Percentiles rank a stretch among this genome's conserved stretches.
phyloP scores from a whole-genome alignment of 2,888 invertebrate genomes.

The Sclerodermus sp. region DNA sequence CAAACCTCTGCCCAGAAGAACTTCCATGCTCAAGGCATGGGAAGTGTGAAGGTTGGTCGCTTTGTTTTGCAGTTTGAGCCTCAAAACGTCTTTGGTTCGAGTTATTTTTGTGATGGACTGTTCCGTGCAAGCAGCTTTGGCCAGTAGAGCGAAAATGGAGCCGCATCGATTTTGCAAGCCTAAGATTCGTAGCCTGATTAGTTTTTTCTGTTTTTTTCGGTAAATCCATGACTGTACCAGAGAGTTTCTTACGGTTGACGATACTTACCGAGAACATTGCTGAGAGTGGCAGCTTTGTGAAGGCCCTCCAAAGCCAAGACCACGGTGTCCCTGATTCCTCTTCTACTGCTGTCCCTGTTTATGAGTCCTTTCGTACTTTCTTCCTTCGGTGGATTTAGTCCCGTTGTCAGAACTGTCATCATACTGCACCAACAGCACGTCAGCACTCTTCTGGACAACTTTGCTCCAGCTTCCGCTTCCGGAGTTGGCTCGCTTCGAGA shows the following conservation, averaged over 20 bases:
- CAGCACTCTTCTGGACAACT: conserved; percentile 75
- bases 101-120: conserved; percentile 52
- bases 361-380: conserved; percentile 50
- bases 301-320: conserved; percentile 86
- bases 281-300: conserved; percentile 88
- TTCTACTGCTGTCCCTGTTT: conserved; percentile 47
- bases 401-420: conserved; percentile 82
- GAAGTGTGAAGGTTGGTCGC: conserved; percentile 81
- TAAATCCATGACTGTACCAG: conserved; percentile 1
- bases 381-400: conserved; percentile 52
- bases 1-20: conserved; percentile 82
- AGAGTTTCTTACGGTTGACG: conserved; percentile 1
- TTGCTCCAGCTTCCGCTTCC: conserved; percentile 78
- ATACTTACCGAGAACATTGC: conserved; percentile 73
- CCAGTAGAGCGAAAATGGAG: conserved; percentile 82
- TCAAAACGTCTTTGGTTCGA: conserved; percentile 53
- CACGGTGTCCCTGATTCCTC: conserved; percentile 76
- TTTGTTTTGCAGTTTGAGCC: conserved; percentile 60
- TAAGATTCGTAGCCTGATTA: conserved; percentile 30
- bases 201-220: no score
- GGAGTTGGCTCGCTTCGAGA: conserved; percentile 70
- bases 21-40: conserved; percentile 90
- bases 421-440: conserved; percentile 93
- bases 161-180: conserved; percentile 88
- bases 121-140: conserved; percentile 86